Base-by-base conservation (phyloP, 2,888 invertebrate species). In the Sphaerophoria taeniata region DNA sequence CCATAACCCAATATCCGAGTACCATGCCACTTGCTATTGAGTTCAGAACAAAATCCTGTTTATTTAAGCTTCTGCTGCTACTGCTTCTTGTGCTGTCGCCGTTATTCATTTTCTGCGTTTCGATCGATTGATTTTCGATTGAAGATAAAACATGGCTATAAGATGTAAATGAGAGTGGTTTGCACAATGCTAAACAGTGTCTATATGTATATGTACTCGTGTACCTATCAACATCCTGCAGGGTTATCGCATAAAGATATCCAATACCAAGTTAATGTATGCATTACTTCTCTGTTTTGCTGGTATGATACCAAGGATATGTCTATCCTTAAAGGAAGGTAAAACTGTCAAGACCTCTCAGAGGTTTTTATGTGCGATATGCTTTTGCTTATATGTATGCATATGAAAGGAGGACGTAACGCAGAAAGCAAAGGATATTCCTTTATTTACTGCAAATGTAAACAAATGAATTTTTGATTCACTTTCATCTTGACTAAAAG, bases 61-160 rank as follows among this genome's bases (percentile, higher is more conserved):
- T 61, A 53, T 45, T 43, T 63, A 36, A 31, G 45, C 56, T 69
- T 24, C 5, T 49, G 47, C 39, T 4, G 6, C 39, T 43, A 7
- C 39, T 43, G 39, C 39, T 43, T 43, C 51, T n/a, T n/a, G n/a
- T 72, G 39, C 9, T 49, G 47, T 63, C 39, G 33, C 51, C 39
- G 49, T 73, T 69, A 69, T 71, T 70, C 53, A 56, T 74, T 78
- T 53, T 78, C 31, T 45, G 16, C 39, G 63, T 74, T 83, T 78
- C 58, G 51, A 71, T 43, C 74, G 78, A 78, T 78, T 78, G 83
- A 78, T 71, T 83, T 83, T 83, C 58, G 78, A 78, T 83, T 71
- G 71, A 75, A 78, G 78, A 83, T 78, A 83, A 78, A 78, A 83
- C 79, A 75, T 75, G 74, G 67, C 67, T 55, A 58, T 49, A 14